Base-by-base conservation (phyloP, 1,140 invertebrate species). In the Aphaenogaster floridana region DNA sequence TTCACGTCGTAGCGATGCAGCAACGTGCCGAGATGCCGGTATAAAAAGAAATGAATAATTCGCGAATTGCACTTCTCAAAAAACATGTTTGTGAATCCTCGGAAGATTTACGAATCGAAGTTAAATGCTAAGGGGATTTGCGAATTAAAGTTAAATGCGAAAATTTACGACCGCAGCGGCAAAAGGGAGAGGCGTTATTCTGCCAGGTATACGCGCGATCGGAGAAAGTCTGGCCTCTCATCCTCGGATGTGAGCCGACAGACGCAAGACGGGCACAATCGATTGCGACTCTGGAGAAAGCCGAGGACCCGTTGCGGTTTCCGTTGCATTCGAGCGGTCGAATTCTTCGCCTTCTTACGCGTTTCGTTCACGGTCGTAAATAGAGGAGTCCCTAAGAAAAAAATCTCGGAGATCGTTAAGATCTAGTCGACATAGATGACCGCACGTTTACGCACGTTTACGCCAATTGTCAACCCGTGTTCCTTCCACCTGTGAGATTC, bases 151-250 rank as follows among this genome's bases (percentile, higher is more conserved):
- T 59, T 21, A 83, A 74, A 74, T 48, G 34, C 17, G 3, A 36
- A 48, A 13, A 84, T 74, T 36, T 59, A 61, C 42, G 42, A 72
- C 15, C 5, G 3, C n/a, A 11, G 13, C 4, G n/a, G 34, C 36
- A 59, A 74, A 28, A 21, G 9, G n/a, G 17, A 63, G 39, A 84
- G 9, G n/a, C 5, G 45, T 50, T 11, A 28, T 48, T 59, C 17
- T 17, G 36, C 9, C 45, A 28, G 28, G 36, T 45, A 54, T 57
- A 57, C 34, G 39, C 15, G 28, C 42, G 54, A 74, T 76, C 42
- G 34, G 80, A 74, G 80, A 84, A 84, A 84, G 80, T 59, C 39
- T 8, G 54, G 48, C 36, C 34, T 74, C 68, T 74, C 68, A 59
- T 83, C 80, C 11, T 83, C 80, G 34, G 9, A 61, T 8, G 45